Conservation (phyloP, 2,888 invertebrate species). For the Nymphalis polychloros region DNA sequence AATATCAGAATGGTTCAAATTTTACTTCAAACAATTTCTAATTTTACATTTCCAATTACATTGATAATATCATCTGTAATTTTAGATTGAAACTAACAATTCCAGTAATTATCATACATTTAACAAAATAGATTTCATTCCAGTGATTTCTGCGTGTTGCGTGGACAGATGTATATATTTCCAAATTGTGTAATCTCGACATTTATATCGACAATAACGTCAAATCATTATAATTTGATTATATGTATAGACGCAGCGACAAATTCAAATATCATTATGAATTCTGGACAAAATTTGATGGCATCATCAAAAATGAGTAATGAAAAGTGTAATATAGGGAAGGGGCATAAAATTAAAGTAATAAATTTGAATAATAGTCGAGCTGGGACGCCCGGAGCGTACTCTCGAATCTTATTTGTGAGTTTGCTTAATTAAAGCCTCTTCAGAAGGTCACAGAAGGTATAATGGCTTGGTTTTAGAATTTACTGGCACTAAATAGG, state of each 20-base stretch:
- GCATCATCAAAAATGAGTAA: constrained; percentile 61
- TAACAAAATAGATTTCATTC: no score
- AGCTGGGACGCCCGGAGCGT: constrained; percentile 38
- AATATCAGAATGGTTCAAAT: no score
- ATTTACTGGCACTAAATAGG: constrained; percentile 37
- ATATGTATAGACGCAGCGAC: background rate
- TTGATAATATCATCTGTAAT: no score
- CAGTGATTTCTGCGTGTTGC: no score
- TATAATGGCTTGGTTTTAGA: constrained; percentile 33
- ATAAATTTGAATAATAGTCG: constrained; percentile 64
- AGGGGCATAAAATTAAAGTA: constrained; percentile 65
- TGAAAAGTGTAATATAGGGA: constrained; percentile 57
- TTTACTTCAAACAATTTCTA: no score
- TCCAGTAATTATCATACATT: no score
- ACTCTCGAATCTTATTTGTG: constrained; percentile 48
- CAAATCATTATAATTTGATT: no score
- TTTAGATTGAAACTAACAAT: no score
- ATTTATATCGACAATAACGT: no score
- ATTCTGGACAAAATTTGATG: constrained; percentile 46
- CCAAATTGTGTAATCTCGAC: no score
- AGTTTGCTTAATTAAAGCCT: constrained; percentile 49
- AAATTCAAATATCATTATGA: constrained; percentile 15
- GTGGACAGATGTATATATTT: no score
- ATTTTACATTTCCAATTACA: no score
- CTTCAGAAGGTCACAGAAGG: constrained; percentile 42